These are phyloP conservation scores for Luscinia luscinia DNA, from an alignment of 2,797 vertebrate genomes.

Conservation along the genomic window DNA sequence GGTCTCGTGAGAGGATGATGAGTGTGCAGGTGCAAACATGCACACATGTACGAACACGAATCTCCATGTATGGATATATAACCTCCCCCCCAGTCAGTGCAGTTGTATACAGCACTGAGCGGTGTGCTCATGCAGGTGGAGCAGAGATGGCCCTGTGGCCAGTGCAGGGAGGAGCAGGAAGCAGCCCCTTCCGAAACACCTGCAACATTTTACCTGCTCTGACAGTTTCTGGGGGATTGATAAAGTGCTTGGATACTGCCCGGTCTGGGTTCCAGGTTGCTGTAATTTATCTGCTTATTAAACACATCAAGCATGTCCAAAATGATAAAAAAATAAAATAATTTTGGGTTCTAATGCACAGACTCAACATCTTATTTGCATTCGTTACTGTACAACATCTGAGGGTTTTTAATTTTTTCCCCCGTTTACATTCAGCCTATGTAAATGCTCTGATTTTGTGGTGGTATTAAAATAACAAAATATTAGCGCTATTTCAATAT, in stretches of 20 bases:
- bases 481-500: background rate
- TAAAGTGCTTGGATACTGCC: background rate
- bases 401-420: background rate
- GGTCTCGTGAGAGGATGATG: background rate
- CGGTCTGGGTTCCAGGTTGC: background rate
- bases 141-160: rapidly evolving
- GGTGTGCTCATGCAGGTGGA: background rate
- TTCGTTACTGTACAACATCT: background rate
- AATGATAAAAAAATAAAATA: background rate
- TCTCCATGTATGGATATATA: rapidly evolving
- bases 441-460: background rate
- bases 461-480: background rate
- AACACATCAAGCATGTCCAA: background rate
- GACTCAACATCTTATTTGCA: background rate
- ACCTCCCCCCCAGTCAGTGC: background rate
- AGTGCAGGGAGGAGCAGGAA: background rate
- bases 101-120: rapidly evolving
- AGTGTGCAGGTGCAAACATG: background rate
- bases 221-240: background rate
- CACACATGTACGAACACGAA: background rate
- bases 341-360: background rate
- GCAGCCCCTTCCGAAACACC: background rate
- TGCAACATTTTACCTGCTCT: background rate
- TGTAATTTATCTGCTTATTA: background rate
- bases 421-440: background rate